phyloP scores from a whole-genome alignment of 2,113 vertebrate genomes.

The Otocyon megalotis region DNA sequence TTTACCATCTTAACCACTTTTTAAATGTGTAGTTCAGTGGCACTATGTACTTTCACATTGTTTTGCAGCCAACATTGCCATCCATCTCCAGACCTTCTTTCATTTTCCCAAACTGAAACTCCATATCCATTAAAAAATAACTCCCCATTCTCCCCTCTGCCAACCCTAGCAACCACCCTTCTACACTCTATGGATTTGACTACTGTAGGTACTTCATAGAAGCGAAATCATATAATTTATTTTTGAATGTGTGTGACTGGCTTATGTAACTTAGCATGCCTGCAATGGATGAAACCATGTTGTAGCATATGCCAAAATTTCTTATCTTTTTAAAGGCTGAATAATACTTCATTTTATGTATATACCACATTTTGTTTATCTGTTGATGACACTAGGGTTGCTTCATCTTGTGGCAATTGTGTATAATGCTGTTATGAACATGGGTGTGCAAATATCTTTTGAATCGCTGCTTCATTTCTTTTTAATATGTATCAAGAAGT shows the following conservation, averaged over 20 bases:
- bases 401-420: not conserved
- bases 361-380: not conserved
- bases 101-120: constrained; percentile 14
- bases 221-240: not conserved
- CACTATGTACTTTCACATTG: not conserved
- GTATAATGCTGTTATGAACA: not conserved
- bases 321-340: not conserved
- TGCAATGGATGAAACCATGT: not conserved
- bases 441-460: not conserved
- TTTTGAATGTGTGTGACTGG: not conserved
- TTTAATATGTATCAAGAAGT: not conserved
- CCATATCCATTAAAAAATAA: not conserved
- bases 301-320: not conserved
- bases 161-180: not conserved
- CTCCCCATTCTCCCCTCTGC: not conserved
- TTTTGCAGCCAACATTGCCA: not conserved
- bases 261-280: not conserved
- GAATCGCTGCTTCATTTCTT: not conserved
- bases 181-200: not conserved
- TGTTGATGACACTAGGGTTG: not conserved
- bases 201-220: not conserved
- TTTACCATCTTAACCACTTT: not conserved
- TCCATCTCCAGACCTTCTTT: not conserved
- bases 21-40: not conserved
- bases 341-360: not conserved